Conservation (phyloP, 1,140 invertebrate genomes). For the Drosophila triauraria region DNA sequence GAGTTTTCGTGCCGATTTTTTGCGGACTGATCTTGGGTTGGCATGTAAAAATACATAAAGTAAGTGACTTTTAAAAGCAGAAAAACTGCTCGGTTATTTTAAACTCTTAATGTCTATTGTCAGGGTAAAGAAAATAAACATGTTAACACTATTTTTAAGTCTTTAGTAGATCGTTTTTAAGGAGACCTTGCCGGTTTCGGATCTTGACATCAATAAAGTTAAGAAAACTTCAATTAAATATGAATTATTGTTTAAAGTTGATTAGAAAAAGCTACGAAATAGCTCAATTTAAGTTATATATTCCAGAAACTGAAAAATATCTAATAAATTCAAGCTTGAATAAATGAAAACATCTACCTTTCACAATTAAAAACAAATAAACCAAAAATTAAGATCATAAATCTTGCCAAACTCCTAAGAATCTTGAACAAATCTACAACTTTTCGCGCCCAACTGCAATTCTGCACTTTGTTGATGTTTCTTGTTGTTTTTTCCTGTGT, state of each 20-base stretch:
- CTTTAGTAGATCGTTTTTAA: no score
- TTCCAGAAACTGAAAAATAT: no score
- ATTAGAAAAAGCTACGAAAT: background rate
- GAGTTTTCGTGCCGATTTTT: constrained; percentile 8
- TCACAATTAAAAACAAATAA: no score
- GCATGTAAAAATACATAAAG: background rate
- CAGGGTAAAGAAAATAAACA: constrained; percentile 3
- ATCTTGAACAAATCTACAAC: constrained; percentile 8
- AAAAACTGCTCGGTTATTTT: background rate
- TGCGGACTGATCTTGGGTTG: constrained; percentile 2
- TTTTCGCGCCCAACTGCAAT: constrained; percentile 18
- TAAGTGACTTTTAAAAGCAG: constrained; percentile 7
- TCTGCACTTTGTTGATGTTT: constrained; percentile 7
- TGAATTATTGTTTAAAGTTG: no score
- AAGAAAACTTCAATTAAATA: background rate
- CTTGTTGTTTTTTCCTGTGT: constrained; percentile 6
- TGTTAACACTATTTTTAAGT: no score
- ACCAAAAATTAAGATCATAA: background rate
- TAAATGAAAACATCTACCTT: no score
- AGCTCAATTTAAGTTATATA: no score
- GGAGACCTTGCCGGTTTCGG: background rate
- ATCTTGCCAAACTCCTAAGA: background rate
- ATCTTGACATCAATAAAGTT: background rate
- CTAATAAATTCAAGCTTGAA: no score
- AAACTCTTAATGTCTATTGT: background rate